Conservation (phyloP, 2,797 vertebrate genomes). For the Mus spretus region DNA sequence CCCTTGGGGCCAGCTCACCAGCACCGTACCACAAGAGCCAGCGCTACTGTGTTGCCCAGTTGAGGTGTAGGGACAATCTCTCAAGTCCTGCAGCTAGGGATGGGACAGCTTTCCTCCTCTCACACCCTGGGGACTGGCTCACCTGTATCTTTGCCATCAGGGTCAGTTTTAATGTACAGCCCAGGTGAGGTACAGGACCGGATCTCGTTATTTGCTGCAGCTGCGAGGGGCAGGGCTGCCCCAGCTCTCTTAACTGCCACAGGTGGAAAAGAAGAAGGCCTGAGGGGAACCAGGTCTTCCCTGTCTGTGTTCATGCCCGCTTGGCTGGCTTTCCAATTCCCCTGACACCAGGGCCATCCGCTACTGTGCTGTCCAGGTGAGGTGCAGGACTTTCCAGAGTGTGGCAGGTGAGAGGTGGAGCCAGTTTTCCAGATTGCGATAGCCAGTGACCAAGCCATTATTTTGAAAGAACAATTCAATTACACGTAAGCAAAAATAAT, state of each 20-base stretch:
- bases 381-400: neutral
- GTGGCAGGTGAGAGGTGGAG: neutral
- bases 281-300: neutral
- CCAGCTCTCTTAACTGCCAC: neutral
- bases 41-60: too few relatives aligned
- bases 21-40: neutral
- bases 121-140: neutral
- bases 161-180: neutral
- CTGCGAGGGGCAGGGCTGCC: neutral
- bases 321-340: neutral
- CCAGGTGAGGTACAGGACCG: neutral
- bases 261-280: neutral
- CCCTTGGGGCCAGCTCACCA: neutral
- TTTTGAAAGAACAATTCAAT: neutral
- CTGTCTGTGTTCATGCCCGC: too few relatives aligned
- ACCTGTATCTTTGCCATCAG: neutral
- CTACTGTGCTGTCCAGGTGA: neutral
- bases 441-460: neutral
- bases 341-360: neutral
- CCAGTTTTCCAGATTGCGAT: neutral
- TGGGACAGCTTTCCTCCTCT: neutral
- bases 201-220: neutral
- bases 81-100: neutral
- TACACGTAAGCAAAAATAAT: neutral
- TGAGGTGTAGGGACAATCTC: neutral